Percentiles rank a stretch among this genome's conserved stretches.
Evolutionary conservation across 1,140 invertebrate genomes (phyloP).

Genomic region (Zaprionus capensis): DNA sequence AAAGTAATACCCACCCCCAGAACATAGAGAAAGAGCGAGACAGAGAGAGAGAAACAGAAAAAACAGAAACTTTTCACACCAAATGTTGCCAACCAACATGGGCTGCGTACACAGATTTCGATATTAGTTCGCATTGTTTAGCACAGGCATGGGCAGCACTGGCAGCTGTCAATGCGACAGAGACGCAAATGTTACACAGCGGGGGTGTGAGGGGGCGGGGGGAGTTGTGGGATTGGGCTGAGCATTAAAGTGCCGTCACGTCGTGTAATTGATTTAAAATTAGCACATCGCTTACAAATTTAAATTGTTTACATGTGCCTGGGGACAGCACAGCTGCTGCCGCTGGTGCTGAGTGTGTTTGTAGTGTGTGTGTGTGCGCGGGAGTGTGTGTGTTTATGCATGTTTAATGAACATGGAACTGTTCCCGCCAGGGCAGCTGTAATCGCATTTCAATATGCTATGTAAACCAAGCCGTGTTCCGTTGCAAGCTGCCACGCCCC

Average conservation of each 20-base stretch:
- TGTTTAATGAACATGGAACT: slow-evolving; percentile 78
- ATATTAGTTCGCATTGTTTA: slow-evolving; percentile 59
- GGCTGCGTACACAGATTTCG: slow-evolving; percentile 60
- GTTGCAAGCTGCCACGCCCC: slow-evolving; percentile 25
- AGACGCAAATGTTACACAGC: background rate
- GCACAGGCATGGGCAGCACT: slow-evolving; percentile 54
- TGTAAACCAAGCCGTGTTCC: slow-evolving; percentile 51
- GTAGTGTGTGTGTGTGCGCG: slow-evolving; percentile 15
- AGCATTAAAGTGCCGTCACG: slow-evolving; percentile 68
- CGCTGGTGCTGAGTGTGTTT: slow-evolving; percentile 20
- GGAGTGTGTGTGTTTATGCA: slow-evolving; percentile 70
- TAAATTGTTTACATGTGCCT: slow-evolving; percentile 79
- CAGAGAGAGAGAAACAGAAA: slow-evolving; percentile 4
- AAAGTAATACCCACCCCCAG: slow-evolving; percentile 54
- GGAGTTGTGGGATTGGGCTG: slow-evolving; percentile 35
- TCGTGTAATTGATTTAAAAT: slow-evolving; percentile 81
- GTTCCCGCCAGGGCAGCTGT: slow-evolving; percentile 56
- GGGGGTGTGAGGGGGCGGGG: background rate
- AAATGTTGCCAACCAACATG: slow-evolving; percentile 72
- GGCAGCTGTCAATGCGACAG: slow-evolving; percentile 41
- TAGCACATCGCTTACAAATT: slow-evolving; percentile 79
- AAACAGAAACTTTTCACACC: slow-evolving; percentile 71
- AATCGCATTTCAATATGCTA: slow-evolving; percentile 81
- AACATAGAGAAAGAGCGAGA: background rate
- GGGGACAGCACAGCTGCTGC: slow-evolving; percentile 50